Percentiles rank a stretch among this genome's conserved stretches.
Evolutionary conservation across 2,888 invertebrate species (phyloP).

Genomic region (Aquatica leii): DNA sequence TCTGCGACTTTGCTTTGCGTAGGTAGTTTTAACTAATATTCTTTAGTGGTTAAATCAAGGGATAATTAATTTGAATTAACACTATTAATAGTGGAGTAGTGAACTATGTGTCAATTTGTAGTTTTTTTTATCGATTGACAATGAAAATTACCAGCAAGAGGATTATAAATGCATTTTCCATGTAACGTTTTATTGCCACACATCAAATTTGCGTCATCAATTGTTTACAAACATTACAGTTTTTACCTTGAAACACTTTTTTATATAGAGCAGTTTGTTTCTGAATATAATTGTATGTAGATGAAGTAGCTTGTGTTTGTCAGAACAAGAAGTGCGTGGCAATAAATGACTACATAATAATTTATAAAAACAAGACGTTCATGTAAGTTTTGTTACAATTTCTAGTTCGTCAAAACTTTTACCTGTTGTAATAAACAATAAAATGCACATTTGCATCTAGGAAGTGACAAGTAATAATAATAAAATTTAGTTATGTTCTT

Average conservation of each 20-base stretch:
- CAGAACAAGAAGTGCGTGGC: constrained; percentile 42
- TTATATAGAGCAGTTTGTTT: constrained; percentile 28
- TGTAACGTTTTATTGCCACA: no score
- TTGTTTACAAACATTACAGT: not conserved
- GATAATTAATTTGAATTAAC: constrained; percentile 36
- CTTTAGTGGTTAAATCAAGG: constrained; percentile 38
- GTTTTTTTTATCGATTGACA: no score
- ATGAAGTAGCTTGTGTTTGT: constrained; percentile 54
- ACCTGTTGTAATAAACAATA: not conserved
- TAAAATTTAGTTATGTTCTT: constrained; percentile 6
- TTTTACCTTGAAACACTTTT: not conserved
- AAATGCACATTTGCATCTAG: constrained; percentile 2
- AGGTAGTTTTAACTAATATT: constrained; percentile 47
- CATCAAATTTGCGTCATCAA: not conserved
- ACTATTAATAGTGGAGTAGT: constrained; percentile 24
- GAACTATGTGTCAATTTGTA: constrained; percentile 1
- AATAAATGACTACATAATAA: constrained; percentile 29
- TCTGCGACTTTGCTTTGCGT: constrained; percentile 46
- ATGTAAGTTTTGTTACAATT: constrained; percentile 26
- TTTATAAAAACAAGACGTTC: constrained; percentile 32
- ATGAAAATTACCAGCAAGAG: no score
- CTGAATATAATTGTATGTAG: constrained; percentile 51
- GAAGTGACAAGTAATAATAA: not conserved
- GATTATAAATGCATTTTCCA: no score
- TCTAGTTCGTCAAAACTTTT: constrained; percentile 28